Evolutionary conservation across 2,113 vertebrate genomes (phyloP).

Genomic region (Sarotherodon lohbergeri): DNA sequence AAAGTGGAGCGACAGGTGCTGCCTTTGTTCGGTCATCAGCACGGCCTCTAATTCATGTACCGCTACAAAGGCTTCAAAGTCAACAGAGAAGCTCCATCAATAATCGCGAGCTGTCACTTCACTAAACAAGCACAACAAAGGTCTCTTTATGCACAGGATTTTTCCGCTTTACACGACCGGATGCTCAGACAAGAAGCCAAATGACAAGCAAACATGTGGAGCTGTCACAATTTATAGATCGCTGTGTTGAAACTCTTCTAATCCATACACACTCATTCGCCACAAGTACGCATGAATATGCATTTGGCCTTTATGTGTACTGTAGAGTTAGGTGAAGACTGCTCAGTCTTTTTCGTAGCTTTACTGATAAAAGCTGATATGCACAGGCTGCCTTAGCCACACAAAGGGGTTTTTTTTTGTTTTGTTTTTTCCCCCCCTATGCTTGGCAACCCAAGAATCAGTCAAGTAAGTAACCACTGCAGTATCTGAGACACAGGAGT

Average conservation of each 20-base stretch:
- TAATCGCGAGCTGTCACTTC: conserved; percentile 3
- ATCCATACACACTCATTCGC: not conserved
- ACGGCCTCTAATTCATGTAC: not conserved
- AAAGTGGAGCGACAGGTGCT: not conserved
- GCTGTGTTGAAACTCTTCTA: not conserved
- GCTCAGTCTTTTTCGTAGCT: not conserved
- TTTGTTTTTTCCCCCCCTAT: not conserved
- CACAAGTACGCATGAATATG: not conserved
- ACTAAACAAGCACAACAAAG: not conserved
- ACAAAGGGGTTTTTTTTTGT: rapidly evolving
- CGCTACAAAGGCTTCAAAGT: not conserved
- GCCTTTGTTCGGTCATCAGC: not conserved
- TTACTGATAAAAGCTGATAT: not conserved
- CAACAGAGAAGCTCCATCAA: not conserved
- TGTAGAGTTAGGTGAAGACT: not conserved
- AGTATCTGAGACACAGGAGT: not conserved
- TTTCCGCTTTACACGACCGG: not conserved
- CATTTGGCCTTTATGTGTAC: not conserved
- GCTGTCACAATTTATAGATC: not conserved
- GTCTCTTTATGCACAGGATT: not conserved
- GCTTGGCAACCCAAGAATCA: not conserved
- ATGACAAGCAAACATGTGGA: not conserved
- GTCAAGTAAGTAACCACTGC: not conserved
- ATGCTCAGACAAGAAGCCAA: not conserved
- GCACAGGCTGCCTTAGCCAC: not conserved